Conservation (phyloP, 2,113 vertebrate genomes). For the Pithys albifrons region DNA sequence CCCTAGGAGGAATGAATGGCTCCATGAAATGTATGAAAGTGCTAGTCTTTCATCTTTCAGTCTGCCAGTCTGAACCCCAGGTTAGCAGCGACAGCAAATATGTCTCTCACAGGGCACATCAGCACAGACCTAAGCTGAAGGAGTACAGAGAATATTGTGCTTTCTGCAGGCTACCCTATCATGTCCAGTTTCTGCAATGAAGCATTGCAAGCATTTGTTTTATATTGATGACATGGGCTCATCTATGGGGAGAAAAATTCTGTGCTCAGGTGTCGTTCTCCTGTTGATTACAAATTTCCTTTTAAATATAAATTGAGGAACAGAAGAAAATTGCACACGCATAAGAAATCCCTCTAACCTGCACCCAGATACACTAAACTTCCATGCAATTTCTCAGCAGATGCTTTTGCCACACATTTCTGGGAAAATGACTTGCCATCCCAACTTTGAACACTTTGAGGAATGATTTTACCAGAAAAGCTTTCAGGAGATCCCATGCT, state of each 20-base stretch:
- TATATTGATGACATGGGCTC: not conserved
- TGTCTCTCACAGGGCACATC: not conserved
- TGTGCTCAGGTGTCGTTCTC: not conserved
- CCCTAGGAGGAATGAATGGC: not conserved
- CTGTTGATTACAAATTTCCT: not conserved
- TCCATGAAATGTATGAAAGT: not conserved
- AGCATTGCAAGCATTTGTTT: not conserved
- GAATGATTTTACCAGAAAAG: not conserved
- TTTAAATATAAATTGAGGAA: not conserved
- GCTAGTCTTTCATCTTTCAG: not conserved
- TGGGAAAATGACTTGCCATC: not conserved
- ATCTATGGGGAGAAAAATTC: not conserved
- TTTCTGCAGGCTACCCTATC: not conserved
- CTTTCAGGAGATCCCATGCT: not conserved
- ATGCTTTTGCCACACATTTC: not conserved
- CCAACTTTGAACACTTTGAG: not conserved
- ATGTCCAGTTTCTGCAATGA: not conserved
- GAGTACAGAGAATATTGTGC: not conserved
- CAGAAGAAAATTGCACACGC: not conserved
- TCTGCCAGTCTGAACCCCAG: not conserved
- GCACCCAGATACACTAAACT: not conserved
- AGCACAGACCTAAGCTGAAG: not conserved
- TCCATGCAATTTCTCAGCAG: not conserved
- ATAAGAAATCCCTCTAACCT: not conserved
- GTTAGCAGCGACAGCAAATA: not conserved